These are phyloP conservation scores for Lagorchestes hirsutus DNA, from an alignment of 2,797 vertebrate genomes.

Conservation along the genomic window DNA sequence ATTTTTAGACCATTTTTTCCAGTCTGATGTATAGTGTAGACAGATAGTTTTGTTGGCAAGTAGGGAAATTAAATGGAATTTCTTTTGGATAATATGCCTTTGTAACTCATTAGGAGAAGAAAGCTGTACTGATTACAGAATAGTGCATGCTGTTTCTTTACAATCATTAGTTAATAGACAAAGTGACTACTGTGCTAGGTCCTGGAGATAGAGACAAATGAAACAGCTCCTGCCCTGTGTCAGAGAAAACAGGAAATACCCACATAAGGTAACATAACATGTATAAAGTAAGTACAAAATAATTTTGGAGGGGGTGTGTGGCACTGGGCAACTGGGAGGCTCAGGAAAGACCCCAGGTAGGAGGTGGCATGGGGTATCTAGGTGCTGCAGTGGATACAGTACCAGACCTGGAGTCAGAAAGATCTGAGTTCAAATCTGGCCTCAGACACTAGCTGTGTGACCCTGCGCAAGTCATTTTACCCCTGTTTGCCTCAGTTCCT, in stretches of 20 bases:
- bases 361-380: neutral
- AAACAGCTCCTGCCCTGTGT: neutral
- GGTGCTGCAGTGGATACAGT: neutral
- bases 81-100: neutral
- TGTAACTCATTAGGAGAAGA: neutral
- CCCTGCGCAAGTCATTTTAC: neutral
- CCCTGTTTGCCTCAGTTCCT: neutral
- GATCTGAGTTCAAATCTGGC: neutral
- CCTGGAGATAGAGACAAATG: neutral
- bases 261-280: neutral
- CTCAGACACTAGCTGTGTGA: neutral
- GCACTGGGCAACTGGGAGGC: neutral
- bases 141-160: neutral
- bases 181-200: neutral
- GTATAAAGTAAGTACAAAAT: neutral
- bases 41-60: neutral
- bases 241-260: neutral
- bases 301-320: neutral
- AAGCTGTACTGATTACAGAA: neutral
- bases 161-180: neutral
- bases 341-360: neutral
- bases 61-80: neutral
- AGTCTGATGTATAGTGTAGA: neutral
- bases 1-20: neutral
- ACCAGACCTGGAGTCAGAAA: neutral